Base-by-base conservation (phyloP, 1,140 invertebrate species). In the Holotrichia oblita region DNA sequence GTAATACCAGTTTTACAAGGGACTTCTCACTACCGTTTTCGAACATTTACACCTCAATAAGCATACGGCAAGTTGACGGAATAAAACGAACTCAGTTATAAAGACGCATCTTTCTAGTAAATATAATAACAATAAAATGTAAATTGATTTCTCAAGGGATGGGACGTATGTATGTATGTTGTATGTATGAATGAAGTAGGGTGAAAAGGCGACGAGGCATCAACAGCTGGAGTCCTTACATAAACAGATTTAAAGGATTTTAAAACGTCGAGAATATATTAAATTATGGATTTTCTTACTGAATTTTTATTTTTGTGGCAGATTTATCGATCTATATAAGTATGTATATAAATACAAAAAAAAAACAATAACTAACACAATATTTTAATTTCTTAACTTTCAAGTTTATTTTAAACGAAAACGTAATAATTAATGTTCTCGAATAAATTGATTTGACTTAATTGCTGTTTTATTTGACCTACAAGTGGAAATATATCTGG, bases 61-160 rank as follows among this genome's bases (percentile, higher is more conserved):
- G 61, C 61, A 69, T 69, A 69, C 61, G 61, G 22, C 27, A 10
- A 34, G 61, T 69, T 69, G 61, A 22, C 61, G 27, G 22, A 27
- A 27, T 69, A 34, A 69, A 69, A 69, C 20, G 61, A 69, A 69
- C 61, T 27, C 61, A 69, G 79, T 78, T 80, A 82, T 83, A 83
- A 84, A 84, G 82, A 84, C 80, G 81, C 83, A 82, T 83, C 80
- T 84, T 84, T 84, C 79, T 69, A 85, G 83, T 85, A 84, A 84
- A 85, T 85, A 84, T 84, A 84, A 85, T 85, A 85, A 85, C 84
- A 85, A 85, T 85, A 85, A 85, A 85, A 85, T 83, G 80, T 81
- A 82, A 85, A 85, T 85, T 85, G 84, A 85, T 85, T 85, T 85
- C 84, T 85, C 84, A 85, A 82, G 84, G 84, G 72, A 69, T 69